These are phyloP conservation scores for Cygnus olor DNA, from an alignment of 2,797 vertebrate genomes.

Conservation along the genomic window DNA sequence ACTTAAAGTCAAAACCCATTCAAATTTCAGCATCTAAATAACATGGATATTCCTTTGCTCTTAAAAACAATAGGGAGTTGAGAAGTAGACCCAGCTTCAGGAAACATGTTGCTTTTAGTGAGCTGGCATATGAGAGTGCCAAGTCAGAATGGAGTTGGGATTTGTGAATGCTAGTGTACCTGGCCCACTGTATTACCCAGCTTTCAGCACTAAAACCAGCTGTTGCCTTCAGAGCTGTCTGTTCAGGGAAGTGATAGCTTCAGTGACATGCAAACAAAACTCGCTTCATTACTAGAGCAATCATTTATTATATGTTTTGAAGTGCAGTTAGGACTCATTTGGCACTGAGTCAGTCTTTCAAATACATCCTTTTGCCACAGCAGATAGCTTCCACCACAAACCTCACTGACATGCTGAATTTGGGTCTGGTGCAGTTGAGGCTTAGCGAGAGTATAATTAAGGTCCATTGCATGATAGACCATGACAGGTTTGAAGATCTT, in stretches of 20 bases:
- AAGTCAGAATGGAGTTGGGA: neutral
- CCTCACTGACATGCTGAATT: neutral
- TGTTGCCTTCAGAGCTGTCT: neutral
- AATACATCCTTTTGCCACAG: neutral
- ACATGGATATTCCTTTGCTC: neutral
- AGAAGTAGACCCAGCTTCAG: neutral
- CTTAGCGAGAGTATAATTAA: neutral
- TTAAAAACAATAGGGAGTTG: neutral
- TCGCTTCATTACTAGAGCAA: neutral
- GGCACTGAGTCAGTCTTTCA: neutral
- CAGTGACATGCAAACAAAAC: neutral
- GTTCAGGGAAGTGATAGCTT: neutral
- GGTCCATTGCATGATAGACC: neutral
- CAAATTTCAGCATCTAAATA: neutral
- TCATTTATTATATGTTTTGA: neutral
- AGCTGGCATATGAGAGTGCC: neutral
- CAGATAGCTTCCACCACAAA: neutral
- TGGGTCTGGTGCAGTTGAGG: neutral
- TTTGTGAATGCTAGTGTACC: neutral
- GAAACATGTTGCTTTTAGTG: neutral
- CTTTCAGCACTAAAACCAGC: neutral
- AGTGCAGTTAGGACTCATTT: neutral
- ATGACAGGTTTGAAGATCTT: neutral
- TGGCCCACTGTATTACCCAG: neutral
- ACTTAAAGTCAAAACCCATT: neutral